phyloP scores from a whole-genome alignment of 1,140 invertebrate species.

The Neodiprion fabricii region DNA sequence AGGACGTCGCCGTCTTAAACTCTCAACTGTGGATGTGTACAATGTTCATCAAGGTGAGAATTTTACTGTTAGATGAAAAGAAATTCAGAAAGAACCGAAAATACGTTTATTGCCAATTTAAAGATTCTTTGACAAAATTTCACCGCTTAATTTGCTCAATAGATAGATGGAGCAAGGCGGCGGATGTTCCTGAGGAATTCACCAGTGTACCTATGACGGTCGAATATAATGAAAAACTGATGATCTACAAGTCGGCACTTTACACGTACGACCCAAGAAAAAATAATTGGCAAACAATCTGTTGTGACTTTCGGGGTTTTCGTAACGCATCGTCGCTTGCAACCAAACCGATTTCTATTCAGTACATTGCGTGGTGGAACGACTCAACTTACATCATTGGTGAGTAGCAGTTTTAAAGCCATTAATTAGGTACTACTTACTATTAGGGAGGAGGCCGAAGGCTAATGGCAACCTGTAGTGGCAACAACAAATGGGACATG shows the following conservation, averaged over 20 bases:
- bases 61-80: neutral
- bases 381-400: neutral
- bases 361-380: neutral
- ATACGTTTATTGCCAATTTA: neutral
- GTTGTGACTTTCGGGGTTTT: neutral
- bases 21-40: neutral
- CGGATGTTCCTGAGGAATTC: constrained; percentile 5
- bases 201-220: neutral
- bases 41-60: neutral
- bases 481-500: neutral
- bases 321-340: neutral
- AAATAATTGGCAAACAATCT: neutral
- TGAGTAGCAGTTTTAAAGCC: neutral
- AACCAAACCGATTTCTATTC: neutral
- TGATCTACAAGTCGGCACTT: neutral
- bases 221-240: neutral
- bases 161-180: constrained; percentile 1
- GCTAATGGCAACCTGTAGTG: neutral
- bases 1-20: neutral
- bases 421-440: neutral
- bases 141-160: neutral
- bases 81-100: no score
- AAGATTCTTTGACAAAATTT: neutral
- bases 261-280: neutral
- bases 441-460: neutral